Base-by-base conservation (phyloP, 2,888 invertebrate species). In the Scaptomyza flava region DNA sequence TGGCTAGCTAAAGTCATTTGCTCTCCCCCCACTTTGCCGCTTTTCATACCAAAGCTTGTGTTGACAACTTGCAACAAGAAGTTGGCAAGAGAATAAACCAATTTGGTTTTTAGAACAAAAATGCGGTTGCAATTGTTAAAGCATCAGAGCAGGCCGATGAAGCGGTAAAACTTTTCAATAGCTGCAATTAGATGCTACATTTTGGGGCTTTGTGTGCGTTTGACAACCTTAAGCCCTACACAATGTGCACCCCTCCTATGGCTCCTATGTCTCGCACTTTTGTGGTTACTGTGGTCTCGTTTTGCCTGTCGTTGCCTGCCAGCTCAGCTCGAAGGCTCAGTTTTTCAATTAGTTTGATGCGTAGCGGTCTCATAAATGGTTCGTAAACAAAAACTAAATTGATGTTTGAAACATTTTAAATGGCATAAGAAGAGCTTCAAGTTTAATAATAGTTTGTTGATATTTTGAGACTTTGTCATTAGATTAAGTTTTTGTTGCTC, bases 111-210 rank as follows among this genome's bases (percentile, higher is more conserved):
- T 8, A 30, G 64, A 47, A 58, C 64, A 73, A 75, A 61, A 75
- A 61, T 70, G 57, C 46, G 47, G 76, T 61, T 64, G 31, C 68
- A 68, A 72, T 60, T 61, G 71, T 71, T 76, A 30, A 45, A 38
- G 12, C 41, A 51, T 33, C n/a, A 31, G 33, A 38, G 43, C n/a
- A 41, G 41, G 12, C 31, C 46, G 41, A 51, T 47, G 36, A 52
- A 47, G 50, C 23, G 46, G 41, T 43, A 50, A 59, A 65, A 54
- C 56, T 76, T 46, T 54, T 41, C 54, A 68, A 85, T 71, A 65
- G 67, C 67, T 68, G 80, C 80, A 85, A 81, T 81, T 81, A 85
- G 77, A 85, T 71, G 86, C 73, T 71, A 79, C 72, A 81, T 71
- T 85, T 71, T 70, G 51, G 53, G 70, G 70, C 51, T 66, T 68